These are phyloP conservation scores for Brachynemurus nebulosus DNA, from an alignment of 2,888 invertebrate genomes.

Conservation along the genomic window DNA sequence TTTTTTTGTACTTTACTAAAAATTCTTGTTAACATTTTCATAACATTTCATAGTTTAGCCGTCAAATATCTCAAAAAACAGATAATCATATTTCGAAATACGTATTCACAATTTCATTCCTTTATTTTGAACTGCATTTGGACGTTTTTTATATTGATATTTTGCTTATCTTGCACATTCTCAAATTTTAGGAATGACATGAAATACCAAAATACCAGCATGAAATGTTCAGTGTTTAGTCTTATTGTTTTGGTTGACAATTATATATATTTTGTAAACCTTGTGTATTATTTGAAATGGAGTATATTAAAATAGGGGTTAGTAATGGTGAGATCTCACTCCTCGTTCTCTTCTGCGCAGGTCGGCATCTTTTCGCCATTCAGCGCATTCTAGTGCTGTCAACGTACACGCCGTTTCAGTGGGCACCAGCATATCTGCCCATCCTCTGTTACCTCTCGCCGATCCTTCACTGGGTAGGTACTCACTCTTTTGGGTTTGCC, in stretches of 20 bases:
- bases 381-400: conserved; percentile 53
- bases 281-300: not conserved
- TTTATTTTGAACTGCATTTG: not conserved
- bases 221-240: not conserved
- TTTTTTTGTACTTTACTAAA: not conserved
- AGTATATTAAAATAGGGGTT: not conserved
- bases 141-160: not conserved
- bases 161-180: not conserved
- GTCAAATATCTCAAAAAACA: no score
- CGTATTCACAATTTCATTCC: no score
- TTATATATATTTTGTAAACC: not conserved
- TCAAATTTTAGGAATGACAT: no score
- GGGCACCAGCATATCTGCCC: conserved; percentile 84
- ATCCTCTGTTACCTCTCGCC: conserved; percentile 83
- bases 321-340: conserved; percentile 22
- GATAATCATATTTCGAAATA: not conserved
- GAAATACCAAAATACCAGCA: not conserved
- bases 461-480: conserved; percentile 40
- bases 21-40: not conserved
- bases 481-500: conserved; percentile 25
- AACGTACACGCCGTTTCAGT: conserved; percentile 52
- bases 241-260: not conserved
- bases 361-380: conserved; percentile 90
- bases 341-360: conserved; percentile 48
- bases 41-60: not conserved